A percentile compares a stretch with the other conserved stretches of the same genome.
These are phyloP conservation scores for Anabas testudineus DNA, from an alignment of 2,797 vertebrate genomes.

Conservation along the genomic window DNA sequence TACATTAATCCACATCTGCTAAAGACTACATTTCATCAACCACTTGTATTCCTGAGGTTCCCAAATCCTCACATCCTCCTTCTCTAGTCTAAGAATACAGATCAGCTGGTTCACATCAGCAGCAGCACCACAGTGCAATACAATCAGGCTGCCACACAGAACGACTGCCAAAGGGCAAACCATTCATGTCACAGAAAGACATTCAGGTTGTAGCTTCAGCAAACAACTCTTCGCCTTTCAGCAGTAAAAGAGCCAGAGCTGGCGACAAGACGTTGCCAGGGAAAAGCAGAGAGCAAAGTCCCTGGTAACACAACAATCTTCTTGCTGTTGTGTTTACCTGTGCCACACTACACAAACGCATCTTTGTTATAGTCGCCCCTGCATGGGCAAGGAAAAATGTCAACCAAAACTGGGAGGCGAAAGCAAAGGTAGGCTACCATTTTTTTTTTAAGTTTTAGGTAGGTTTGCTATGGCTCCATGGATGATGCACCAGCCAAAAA, in stretches of 20 bases:
- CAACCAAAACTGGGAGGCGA: background rate
- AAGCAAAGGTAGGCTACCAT: background rate
- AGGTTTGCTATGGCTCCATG: background rate
- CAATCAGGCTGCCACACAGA: slow-evolving; percentile 60
- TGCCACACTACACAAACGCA: slow-evolving; percentile 7
- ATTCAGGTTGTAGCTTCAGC: slow-evolving; percentile 64
- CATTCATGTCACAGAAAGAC: slow-evolving; percentile 73
- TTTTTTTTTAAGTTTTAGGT: background rate
- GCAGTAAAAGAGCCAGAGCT: slow-evolving; percentile 45
- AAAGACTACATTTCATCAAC: background rate
- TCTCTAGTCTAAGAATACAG: slow-evolving; percentile 40
- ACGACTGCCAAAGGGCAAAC: slow-evolving; percentile 71
- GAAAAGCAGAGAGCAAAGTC: slow-evolving; percentile 53
- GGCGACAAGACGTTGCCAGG: slow-evolving; percentile 67
- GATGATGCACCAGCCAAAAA: slow-evolving; percentile 1
- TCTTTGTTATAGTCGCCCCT: slow-evolving; percentile 39
- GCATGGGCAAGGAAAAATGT: slow-evolving; percentile 10
- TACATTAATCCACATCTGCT: background rate
- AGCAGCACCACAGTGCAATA: slow-evolving; percentile 22
- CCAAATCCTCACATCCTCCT: slow-evolving; percentile 43
- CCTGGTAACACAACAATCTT: slow-evolving; percentile 52
- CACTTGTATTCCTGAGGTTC: slow-evolving; percentile 48
- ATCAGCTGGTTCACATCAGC: slow-evolving; percentile 43
- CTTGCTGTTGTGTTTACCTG: slow-evolving; percentile 44
- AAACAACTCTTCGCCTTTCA: slow-evolving; percentile 68